A percentile compares a stretch with the other conserved stretches of the same genome.
Evolutionary conservation across 2,888 invertebrate species (phyloP).

Genomic region (Pogonocherus hispidulus): DNA sequence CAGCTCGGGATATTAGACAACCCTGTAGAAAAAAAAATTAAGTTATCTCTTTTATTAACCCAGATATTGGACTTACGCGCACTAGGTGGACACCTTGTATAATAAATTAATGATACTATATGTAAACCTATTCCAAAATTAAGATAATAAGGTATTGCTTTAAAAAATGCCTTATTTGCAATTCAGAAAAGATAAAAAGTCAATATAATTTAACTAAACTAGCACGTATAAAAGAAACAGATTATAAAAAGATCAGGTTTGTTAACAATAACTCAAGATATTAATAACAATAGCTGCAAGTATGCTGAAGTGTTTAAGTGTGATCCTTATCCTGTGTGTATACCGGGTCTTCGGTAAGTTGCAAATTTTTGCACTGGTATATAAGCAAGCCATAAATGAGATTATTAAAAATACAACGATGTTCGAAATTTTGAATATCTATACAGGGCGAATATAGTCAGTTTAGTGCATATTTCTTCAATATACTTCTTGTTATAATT

Average conservation of each 20-base stretch:
- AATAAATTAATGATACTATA: conserved; percentile 1
- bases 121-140: conserved; percentile 6
- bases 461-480: no score
- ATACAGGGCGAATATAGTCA: no score
- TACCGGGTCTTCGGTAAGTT: not conserved
- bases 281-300: not conserved
- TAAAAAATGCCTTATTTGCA: conserved; percentile 3
- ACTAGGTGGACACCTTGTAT: no score
- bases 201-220: not conserved
- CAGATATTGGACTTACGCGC: no score
- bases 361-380: not conserved
- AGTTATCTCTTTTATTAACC: no score
- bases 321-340: not conserved
- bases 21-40: no score
- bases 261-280: no score
- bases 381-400: no score
- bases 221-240: not conserved
- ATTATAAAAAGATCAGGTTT: not conserved
- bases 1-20: no score
- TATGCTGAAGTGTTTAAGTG: conserved; percentile 7
- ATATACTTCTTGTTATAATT: no score
- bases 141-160: conserved; percentile 6
- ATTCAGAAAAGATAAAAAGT: conserved; percentile 13
- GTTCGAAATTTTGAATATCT: no score
- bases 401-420: no score